Percentiles rank a stretch among this genome's conserved stretches.
phyloP scores from a whole-genome alignment of 2,888 invertebrate species.

The Bhutanitis thaidina region DNA sequence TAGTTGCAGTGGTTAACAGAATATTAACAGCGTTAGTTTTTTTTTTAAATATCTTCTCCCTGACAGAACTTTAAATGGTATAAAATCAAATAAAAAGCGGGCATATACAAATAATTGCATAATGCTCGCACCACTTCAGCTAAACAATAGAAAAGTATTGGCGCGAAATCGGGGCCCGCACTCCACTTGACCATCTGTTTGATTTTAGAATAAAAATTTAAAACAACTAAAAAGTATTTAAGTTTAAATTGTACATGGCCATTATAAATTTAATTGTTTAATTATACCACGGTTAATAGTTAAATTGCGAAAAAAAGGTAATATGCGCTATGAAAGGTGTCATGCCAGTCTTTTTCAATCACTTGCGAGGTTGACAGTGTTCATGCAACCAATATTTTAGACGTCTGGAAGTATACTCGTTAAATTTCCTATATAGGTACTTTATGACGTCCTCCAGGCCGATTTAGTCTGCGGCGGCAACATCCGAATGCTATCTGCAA shows the following conservation, averaged over 20 bases:
- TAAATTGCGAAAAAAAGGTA: not conserved
- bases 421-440: no score
- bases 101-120: conserved; percentile 58
- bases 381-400: no score
- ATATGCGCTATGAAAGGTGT: no score
- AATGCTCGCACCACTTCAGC: conserved; percentile 59
- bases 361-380: no score
- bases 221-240: conserved; percentile 15
- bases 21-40: no score
- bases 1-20: no score
- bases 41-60: conserved; percentile 9
- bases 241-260: conserved; percentile 10
- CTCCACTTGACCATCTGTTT: conserved; percentile 62
- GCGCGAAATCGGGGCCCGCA: conserved; percentile 49
- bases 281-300: conserved; percentile 2
- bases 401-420: no score
- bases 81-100: conserved; percentile 53
- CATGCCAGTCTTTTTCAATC: no score
- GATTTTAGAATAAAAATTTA: conserved; percentile 26
- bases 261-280: no score
- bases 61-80: conserved; percentile 40
- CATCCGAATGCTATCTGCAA: no score
- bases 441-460: no score
- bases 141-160: conserved; percentile 59
- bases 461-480: no score